Evolutionary conservation across 2,113 vertebrate genomes (phyloP).

Genomic region (Thermophis baileyi): DNA sequence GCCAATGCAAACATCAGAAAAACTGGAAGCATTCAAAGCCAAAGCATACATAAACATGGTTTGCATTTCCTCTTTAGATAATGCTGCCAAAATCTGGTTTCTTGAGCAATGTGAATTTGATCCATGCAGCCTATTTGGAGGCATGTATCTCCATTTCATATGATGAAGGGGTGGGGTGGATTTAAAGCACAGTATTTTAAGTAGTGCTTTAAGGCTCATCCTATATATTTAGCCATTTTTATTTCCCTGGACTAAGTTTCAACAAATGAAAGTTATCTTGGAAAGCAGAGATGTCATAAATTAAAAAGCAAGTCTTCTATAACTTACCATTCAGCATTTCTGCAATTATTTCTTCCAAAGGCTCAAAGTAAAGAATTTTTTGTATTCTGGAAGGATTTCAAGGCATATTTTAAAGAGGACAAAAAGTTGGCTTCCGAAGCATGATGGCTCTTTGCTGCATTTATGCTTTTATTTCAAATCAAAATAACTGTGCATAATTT

Average conservation of each 20-base stretch:
- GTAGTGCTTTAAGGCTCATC: background rate
- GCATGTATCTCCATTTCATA: background rate
- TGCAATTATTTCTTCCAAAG: background rate
- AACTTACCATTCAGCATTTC: background rate
- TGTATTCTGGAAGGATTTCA: background rate
- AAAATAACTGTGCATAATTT: background rate
- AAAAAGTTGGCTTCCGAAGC: background rate
- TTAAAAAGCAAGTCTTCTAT: background rate
- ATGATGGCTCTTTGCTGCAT: background rate
- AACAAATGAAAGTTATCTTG: background rate
- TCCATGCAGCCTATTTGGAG: background rate
- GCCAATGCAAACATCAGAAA: conserved; percentile 8
- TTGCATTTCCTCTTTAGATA: background rate
- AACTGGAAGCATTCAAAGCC: conserved; percentile 16
- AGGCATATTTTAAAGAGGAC: background rate
- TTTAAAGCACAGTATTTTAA: background rate
- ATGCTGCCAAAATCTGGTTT: background rate
- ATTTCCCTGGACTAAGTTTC: background rate
- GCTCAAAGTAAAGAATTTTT: background rate
- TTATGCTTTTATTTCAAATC: background rate
- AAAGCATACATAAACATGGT: background rate
- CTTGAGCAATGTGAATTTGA: background rate
- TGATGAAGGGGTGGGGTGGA: background rate
- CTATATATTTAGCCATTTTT: background rate
- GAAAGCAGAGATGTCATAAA: conserved; percentile 1